phyloP scores from a whole-genome alignment of 2,888 invertebrate genomes.

The Reticulitermes lucifugus region DNA sequence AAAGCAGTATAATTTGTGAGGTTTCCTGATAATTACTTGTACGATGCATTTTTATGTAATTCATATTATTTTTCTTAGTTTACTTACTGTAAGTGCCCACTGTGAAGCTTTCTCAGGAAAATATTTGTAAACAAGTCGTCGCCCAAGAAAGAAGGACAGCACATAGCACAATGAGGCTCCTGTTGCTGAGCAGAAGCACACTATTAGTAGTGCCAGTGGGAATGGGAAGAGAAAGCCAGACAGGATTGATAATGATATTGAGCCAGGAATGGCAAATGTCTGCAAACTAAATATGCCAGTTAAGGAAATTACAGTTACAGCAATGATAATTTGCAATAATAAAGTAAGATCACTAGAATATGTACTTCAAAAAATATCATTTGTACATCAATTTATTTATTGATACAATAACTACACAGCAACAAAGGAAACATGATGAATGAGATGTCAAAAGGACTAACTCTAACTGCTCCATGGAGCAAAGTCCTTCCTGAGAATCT shows the following conservation, averaged over 20 bases:
- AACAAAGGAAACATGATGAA: too few relatives aligned
- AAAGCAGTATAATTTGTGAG: too few relatives aligned
- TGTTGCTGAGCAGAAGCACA: conserved; percentile 93
- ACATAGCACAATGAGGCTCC: conserved; percentile 97
- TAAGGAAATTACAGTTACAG: conserved; percentile 58
- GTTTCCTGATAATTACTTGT: too few relatives aligned
- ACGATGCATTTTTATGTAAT: too few relatives aligned
- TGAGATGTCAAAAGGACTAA: too few relatives aligned
- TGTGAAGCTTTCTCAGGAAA: conserved; percentile 88
- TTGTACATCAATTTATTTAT: too few relatives aligned
- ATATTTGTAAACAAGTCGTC: conserved; percentile 85
- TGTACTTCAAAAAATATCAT: too few relatives aligned
- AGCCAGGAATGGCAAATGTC: conserved; percentile 99
- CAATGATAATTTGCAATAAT: too few relatives aligned
- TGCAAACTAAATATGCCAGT: conserved; percentile 78
- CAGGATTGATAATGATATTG: conserved; percentile 95
- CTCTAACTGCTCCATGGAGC: too few relatives aligned
- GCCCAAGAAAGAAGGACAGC: conserved; percentile 90
- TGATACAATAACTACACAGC: too few relatives aligned
- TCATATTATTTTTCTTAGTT: conserved; percentile 26
- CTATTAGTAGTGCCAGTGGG: conserved; percentile 86
- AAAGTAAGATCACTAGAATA: too few relatives aligned
- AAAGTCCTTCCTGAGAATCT: too few relatives aligned
- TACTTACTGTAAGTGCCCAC: conserved; percentile 84
- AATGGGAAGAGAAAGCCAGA: conserved; percentile 98